phyloP scores from a whole-genome alignment of 2,888 invertebrate species.

The Sericinus montela region DNA sequence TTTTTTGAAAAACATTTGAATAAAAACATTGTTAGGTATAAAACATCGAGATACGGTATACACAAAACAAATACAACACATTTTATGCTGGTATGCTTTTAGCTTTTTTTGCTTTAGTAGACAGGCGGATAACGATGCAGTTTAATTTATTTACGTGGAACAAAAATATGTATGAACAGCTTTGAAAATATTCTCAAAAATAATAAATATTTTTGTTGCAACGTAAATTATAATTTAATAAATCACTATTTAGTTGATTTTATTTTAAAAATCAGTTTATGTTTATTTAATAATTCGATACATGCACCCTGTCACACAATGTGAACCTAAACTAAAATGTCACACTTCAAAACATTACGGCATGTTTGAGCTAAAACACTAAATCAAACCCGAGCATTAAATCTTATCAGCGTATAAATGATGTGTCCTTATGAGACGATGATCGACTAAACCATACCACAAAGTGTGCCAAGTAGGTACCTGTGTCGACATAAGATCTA shows the following conservation, averaged over 20 bases:
- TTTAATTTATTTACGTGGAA: constrained; percentile 30
- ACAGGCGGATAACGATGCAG: constrained; percentile 20
- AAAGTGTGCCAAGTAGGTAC: constrained; percentile 76
- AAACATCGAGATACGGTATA: constrained; percentile 24
- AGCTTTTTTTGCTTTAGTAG: constrained; percentile 24
- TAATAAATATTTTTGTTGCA: constrained; percentile 20
- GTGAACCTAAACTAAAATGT: constrained; percentile 46
- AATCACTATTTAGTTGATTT: constrained; percentile 18
- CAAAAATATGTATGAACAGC: constrained; percentile 26
- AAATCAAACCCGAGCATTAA: constrained; percentile 37
- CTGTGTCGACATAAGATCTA: constrained; percentile 52
- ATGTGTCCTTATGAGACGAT: constrained; percentile 45
- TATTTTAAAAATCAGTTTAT: constrained; percentile 20
- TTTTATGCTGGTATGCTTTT: constrained; percentile 19
- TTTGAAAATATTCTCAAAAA: no score
- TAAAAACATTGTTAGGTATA: neutral
- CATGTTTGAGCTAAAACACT: constrained; percentile 32
- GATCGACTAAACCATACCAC: constrained; percentile 53
- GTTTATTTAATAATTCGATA: constrained; percentile 51
- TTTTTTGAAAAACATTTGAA: no score
- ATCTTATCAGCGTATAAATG: constrained; percentile 30
- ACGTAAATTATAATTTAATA: constrained; percentile 22
- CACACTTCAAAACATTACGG: constrained; percentile 27
- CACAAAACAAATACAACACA: constrained; percentile 18
- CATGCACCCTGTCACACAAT: constrained; percentile 78